Conservation (phyloP, 2,113 vertebrate genomes). For the Colaptes auratus region DNA sequence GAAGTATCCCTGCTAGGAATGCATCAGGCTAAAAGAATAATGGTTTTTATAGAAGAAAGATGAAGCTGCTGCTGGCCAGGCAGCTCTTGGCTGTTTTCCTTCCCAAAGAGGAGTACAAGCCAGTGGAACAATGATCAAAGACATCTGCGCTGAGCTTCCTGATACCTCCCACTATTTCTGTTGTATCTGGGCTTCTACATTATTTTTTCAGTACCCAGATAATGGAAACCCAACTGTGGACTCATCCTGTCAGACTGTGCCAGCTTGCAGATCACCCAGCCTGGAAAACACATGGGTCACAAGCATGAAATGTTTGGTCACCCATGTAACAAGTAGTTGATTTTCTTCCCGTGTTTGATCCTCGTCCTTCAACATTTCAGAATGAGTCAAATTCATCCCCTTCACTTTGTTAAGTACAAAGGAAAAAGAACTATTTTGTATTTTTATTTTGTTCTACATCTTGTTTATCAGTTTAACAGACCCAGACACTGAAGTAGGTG, state of each 20-base stretch:
- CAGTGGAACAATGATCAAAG: neutral
- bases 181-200: neutral
- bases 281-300: neutral
- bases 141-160: neutral
- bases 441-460: too few relatives aligned
- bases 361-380: too few relatives aligned
- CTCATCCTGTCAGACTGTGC: neutral
- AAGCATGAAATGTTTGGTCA: neutral
- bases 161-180: neutral
- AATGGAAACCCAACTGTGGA: neutral
- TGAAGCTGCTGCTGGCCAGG: neutral
- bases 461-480: too few relatives aligned
- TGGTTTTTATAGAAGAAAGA: neutral
- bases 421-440: too few relatives aligned
- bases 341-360: neutral
- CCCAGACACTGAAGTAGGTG: too few relatives aligned
- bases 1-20: neutral
- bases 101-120: neutral
- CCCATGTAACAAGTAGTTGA: neutral
- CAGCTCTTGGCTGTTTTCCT: neutral
- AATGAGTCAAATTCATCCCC: too few relatives aligned
- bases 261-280: neutral
- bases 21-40: neutral
- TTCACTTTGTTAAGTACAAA: too few relatives aligned
- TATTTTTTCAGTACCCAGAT: neutral